These are phyloP conservation scores for Leptothorax acervorum DNA, from an alignment of 2,888 invertebrate genomes.

Conservation along the genomic window DNA sequence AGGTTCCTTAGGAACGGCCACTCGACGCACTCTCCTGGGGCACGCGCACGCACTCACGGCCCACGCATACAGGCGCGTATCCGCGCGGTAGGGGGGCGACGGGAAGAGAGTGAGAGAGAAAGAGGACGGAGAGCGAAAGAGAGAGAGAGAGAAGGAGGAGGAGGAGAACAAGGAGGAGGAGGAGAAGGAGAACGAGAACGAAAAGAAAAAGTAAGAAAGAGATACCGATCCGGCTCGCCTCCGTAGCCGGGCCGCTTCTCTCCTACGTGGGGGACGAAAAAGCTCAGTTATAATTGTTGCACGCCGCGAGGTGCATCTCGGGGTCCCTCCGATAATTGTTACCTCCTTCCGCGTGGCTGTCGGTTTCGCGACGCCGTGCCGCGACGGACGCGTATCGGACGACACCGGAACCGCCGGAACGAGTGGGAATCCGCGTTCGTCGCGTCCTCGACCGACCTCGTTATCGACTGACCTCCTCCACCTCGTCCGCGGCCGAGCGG, in stretches of 20 bases:
- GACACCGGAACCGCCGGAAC: conserved; percentile 7
- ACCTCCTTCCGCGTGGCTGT: conserved; percentile 58
- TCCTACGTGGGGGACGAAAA: conserved; percentile 79
- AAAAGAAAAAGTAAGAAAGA: conserved; percentile 50
- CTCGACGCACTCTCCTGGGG: conserved; percentile 62
- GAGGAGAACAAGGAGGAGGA: conserved; percentile 6
- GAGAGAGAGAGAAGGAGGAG: conserved; percentile 8
- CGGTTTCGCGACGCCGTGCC: conserved; percentile 45
- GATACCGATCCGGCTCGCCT: conserved; percentile 79
- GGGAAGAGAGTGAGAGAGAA: conserved; percentile 20
- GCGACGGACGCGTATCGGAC: conserved; percentile 32
- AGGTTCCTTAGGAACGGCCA: conserved; percentile 72
- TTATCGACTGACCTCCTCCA: conserved; percentile 67
- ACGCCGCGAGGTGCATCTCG: conserved; percentile 81
- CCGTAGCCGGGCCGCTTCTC: conserved; percentile 75
- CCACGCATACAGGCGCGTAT: conserved; percentile 57
- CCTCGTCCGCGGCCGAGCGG: conserved; percentile 52
- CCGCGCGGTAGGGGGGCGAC: conserved; percentile 52
- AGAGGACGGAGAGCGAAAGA: conserved; percentile 27
- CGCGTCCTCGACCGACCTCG: conserved; percentile 69
- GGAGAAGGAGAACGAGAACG: conserved; percentile 34
- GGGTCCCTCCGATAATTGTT: conserved; percentile 66
- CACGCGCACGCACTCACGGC: conserved; percentile 66
- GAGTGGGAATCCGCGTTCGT: conserved; percentile 36
- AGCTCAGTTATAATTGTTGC: conserved; percentile 86